Base-by-base conservation (phyloP, 2,113 vertebrate species). In the Anthoscopus minutus region DNA sequence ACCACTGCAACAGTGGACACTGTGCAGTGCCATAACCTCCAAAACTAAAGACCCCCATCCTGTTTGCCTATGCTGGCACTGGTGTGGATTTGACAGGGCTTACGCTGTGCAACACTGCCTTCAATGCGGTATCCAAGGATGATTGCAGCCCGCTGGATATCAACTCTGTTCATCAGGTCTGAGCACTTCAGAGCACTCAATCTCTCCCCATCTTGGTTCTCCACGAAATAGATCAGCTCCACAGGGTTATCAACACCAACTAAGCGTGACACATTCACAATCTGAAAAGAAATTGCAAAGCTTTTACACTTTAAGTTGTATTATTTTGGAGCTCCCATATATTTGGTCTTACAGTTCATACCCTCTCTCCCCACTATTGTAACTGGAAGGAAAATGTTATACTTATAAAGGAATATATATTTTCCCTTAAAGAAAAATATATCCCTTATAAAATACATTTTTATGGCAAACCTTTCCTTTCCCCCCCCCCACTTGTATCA, bases 221-320 rank as follows among this genome's bases (percentile, higher is more conserved):
- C 99, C 95, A 99, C 98, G 14, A 99, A 99, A 97, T 99, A 99
- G 87, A 99, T 98, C 67, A 99, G 97, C 94, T 99, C 98, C 91
- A 99, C 97, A 0, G 99, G 99, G 72, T 98, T 94, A 92, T 99
- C 99, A 1, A 92, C 95, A 31, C 98, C 99, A 61, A 84, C 97
- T 81, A 99, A 96, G 44, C 98, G 97, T 10, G 98, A 98, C 38
- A 98, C 95, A 2, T 99, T 98, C 31, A 99, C 99, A 83, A 99
- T 98, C 99, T 99, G 97, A 65, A 88, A 95, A 82, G 69, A 51
- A 86, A 94, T 35, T 31, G 48, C 25, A 81, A 88, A 47, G 62
- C 38, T 82, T 73, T 86, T 66, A 77, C 22, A 22, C 72, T 79
- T 94, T 62, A 74, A 80, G 47, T 65, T 65, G 20, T 67, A 31